A percentile compares a stretch with the other conserved stretches of the same genome.
phyloP scores from a whole-genome alignment of 2,113 vertebrate species.

The Odocoileus virginianus region DNA sequence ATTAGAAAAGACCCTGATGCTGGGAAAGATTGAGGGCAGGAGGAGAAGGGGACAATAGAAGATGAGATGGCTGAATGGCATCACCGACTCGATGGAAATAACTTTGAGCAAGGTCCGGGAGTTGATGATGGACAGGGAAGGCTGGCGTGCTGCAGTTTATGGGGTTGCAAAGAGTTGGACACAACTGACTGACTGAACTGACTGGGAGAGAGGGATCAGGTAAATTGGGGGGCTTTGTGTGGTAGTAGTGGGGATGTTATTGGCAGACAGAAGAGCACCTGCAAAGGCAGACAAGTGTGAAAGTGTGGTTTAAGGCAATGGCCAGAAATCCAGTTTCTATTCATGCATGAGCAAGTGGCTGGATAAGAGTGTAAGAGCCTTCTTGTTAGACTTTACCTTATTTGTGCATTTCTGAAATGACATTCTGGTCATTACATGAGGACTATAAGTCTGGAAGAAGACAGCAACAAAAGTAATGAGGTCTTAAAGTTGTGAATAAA shows the following conservation, averaged over 20 bases:
- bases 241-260: no score
- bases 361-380: not conserved
- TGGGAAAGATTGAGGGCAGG: not conserved
- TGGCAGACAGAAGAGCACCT: no score
- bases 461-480: not conserved
- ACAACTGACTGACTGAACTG: not conserved
- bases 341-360: accelerated
- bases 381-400: not conserved
- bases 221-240: not conserved
- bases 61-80: not conserved
- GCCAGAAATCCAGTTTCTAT: not conserved
- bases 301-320: not conserved
- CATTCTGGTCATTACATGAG: not conserved
- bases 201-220: not conserved
- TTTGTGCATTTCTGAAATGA: not conserved
- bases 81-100: accelerated
- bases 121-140: not conserved
- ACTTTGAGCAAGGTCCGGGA: not conserved
- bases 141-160: not conserved
- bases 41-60: not conserved
- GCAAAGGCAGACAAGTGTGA: not conserved
- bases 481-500: not conserved
- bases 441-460: not conserved
- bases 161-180: not conserved
- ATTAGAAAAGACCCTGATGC: not conserved